Conservation (phyloP, 2,888 invertebrate species). For the Eupithecia subumbrata region DNA sequence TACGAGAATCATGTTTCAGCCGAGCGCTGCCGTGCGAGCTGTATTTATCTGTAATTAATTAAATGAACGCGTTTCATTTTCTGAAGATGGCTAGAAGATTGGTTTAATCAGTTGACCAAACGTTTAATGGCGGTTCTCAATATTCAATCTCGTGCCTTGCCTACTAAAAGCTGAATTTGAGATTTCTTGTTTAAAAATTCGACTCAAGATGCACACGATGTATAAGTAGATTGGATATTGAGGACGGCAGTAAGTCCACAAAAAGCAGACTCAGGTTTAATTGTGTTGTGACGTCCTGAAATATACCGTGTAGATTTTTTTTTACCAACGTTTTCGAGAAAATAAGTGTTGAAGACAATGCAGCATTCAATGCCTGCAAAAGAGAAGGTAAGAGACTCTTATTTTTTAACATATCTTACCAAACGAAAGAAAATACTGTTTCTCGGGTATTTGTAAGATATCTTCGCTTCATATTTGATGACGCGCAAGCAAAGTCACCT, state of each 20-base stretch:
- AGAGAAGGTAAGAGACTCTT: background rate
- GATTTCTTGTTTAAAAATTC: background rate
- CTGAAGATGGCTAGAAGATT: background rate
- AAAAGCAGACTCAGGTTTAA: background rate
- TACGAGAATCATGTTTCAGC: background rate
- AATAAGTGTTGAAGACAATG: background rate
- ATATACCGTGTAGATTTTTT: background rate
- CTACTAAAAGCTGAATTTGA: background rate
- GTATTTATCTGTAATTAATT: conserved; percentile 3
- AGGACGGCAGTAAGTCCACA: background rate
- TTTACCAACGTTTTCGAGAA: background rate
- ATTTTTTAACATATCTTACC: background rate
- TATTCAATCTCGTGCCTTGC: background rate
- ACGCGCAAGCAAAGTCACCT: background rate
- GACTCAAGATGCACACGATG: background rate
- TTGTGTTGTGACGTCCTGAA: background rate
- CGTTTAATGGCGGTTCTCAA: background rate
- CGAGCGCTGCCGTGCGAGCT: background rate
- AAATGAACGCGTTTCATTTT: background rate
- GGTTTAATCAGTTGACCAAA: background rate
- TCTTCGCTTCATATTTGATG: background rate
- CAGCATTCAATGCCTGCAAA: background rate
- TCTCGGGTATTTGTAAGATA: background rate
- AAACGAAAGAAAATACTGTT: background rate
- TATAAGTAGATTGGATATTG: background rate